phyloP scores from a whole-genome alignment of 2,113 vertebrate species.

The Platichthys stellatus region DNA sequence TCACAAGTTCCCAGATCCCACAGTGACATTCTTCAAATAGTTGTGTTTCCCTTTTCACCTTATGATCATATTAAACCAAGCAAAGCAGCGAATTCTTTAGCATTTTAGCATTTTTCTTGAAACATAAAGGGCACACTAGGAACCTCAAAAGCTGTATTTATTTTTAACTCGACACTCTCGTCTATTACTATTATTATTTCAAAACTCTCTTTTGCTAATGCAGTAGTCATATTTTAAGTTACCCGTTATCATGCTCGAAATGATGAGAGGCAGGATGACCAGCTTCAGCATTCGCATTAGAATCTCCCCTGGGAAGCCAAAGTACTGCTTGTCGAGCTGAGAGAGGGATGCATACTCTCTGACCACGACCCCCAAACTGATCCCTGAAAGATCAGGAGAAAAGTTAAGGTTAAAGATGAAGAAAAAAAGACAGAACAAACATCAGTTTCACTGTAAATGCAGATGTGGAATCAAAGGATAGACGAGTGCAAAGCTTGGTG shows the following conservation, averaged over 20 bases:
- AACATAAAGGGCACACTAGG: too few relatives aligned
- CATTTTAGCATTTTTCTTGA: too few relatives aligned
- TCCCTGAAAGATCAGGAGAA: slow-evolving; percentile 82
- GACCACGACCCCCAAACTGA: slow-evolving; percentile 88
- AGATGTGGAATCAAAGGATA: not conserved
- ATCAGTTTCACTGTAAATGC: not conserved
- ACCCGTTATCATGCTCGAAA: slow-evolving; percentile 99
- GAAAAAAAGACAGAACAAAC: not conserved
- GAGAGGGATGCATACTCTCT: slow-evolving; percentile 90
- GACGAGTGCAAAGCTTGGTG: not conserved
- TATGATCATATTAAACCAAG: too few relatives aligned
- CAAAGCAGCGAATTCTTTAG: too few relatives aligned
- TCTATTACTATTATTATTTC: not conserved
- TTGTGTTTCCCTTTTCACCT: too few relatives aligned
- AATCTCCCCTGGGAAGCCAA: slow-evolving; percentile 95
- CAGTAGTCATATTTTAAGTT: slow-evolving; percentile 14
- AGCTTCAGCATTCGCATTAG: slow-evolving; percentile 99
- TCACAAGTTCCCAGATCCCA: not conserved
- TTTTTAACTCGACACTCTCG: too few relatives aligned
- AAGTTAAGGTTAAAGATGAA: not conserved
- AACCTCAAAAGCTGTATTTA: too few relatives aligned
- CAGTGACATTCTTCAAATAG: too few relatives aligned
- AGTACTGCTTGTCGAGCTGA: slow-evolving; percentile 91
- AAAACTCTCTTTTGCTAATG: not conserved
- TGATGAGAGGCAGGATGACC: slow-evolving; percentile 94